Percentiles rank a stretch among this genome's conserved stretches.
Evolutionary conservation across 2,113 vertebrate genomes (phyloP).

Genomic region (Calypte anna): DNA sequence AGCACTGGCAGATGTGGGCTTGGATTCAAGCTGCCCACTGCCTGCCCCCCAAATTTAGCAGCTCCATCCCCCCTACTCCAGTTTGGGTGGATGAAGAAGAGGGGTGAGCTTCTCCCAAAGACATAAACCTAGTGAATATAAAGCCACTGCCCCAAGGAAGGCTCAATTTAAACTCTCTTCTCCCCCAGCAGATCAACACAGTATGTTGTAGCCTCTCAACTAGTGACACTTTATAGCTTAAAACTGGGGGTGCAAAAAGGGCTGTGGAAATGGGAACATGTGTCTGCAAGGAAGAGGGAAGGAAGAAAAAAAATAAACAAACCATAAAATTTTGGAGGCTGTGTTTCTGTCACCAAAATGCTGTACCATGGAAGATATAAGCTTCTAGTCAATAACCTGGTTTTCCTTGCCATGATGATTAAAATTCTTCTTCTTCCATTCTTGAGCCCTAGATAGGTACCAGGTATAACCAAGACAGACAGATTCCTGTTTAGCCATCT

Average conservation of each 20-base stretch:
- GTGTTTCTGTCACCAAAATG: not conserved
- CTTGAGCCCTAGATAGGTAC: not conserved
- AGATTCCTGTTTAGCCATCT: not conserved
- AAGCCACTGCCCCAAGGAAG: not conserved
- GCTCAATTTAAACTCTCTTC: not conserved
- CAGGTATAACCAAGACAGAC: not conserved
- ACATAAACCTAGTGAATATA: not conserved
- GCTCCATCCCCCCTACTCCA: not conserved
- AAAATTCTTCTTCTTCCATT: not conserved
- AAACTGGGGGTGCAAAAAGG: not conserved
- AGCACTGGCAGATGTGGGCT: not conserved
- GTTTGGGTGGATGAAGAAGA: not conserved
- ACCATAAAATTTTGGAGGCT: not conserved
- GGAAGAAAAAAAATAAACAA: not conserved
- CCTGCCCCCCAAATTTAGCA: not conserved
- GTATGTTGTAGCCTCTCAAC: not conserved
- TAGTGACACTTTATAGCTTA: not conserved
- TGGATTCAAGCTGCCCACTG: not conserved
- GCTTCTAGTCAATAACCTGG: not conserved
- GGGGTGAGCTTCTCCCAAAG: not conserved
- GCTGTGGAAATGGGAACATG: not conserved
- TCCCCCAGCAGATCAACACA: not conserved
- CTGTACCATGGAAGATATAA: not conserved
- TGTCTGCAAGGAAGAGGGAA: not conserved
- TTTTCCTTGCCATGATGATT: not conserved